Evolutionary conservation across 1,140 invertebrate species (phyloP), one percentile per base, ranked within the genome.

Genomic region (Drosophila busckii): DNA sequence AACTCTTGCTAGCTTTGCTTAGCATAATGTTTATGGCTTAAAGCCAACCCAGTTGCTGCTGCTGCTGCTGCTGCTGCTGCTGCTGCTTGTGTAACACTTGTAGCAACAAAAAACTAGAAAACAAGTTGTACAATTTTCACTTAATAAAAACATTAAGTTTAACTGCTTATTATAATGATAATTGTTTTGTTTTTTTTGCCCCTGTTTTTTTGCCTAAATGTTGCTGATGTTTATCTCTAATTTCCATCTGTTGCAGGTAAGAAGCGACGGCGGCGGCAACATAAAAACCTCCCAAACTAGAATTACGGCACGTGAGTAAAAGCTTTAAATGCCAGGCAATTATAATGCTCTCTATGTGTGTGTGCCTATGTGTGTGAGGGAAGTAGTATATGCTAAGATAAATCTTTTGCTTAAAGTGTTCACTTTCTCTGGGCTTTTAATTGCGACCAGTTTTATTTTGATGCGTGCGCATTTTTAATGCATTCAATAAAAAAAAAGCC

Each of bases 351-450:
- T 20, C 10, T 12, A 2, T 40, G 8, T 9, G 7, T 15, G 40
- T 42, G 16, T 28, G 6, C n/a, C 4, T 34, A 10, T 48, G 22
- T 26, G 19, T 19, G 22, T 26, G 12, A 16, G 40, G 25, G n/a
- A n/a, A n/a, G 13, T 16, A 10, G 15, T 7, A 31, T 55, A 45
- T 56, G 42, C 44, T 48, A 17, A 78, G 68, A 80, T 80, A 50
- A 64, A 58, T 73, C 54, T 73, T 41, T 64, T 17, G 34, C 42
- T 12, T 28, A 38, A 23, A 52, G 54, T 26, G 65, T 76, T 76
- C 68, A 80, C 73, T 80, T 80, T 80, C 73, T 61, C 75, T 45
- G 68, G n/a, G n/a, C n/a, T 37, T 80, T 76, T 82, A 80, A 80
- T 80, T 80, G 75, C 75, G 73, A 34, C 16, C 63, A 78, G 54